Base-by-base conservation (phyloP, 1,140 invertebrate genomes). In the Potamilus streckersoni region DNA sequence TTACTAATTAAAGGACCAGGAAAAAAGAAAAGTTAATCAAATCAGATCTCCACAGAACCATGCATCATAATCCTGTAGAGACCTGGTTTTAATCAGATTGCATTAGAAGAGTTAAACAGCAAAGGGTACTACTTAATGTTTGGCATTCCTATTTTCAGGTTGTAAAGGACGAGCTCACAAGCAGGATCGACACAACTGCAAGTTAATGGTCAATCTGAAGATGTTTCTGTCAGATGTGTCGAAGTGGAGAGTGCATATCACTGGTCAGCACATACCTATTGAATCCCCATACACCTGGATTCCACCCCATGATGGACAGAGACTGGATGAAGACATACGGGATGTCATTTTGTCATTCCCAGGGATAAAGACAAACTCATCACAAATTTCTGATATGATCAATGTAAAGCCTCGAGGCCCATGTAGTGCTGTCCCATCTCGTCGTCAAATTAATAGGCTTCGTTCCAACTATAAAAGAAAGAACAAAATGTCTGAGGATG, bases 171-270 rank as follows among this genome's bases (percentile, higher is more conserved):
- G 78, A 74, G 64, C 67, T 13, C 86, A 87, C 74, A 86, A 85
- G 64, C 86, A 87, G 62, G 86, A 87, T 71, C 78, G 86, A 23
- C 86, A 87, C 64, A 87, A 86, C 76, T 87, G 86, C 66, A 80
- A 78, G 16, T 69, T 87, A 15, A 80, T 87, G 80, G 59, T 87
- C 4, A 85, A 84, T 55, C 78, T 86, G 69, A 87, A 87, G 64
- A 74, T 87, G 15, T 86, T 80, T 65, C 76, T 87, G 0, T 84
- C 82, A 73, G 82, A 87, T 64, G 69, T 85, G n/a, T 79, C 80
- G n/a, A 72, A 80, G 70, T 87, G 86, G 86, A 72, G 82, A 14
- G 79, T 87, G n/a, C 80, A 85, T 49, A 80, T 87, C 62, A 84
- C 82, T 27, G 84, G 84, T 0, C 72, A 65, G 12, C 84, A 85